Evolutionary conservation across 2,888 invertebrate species (phyloP).

Genomic region (Idaea aversata): DNA sequence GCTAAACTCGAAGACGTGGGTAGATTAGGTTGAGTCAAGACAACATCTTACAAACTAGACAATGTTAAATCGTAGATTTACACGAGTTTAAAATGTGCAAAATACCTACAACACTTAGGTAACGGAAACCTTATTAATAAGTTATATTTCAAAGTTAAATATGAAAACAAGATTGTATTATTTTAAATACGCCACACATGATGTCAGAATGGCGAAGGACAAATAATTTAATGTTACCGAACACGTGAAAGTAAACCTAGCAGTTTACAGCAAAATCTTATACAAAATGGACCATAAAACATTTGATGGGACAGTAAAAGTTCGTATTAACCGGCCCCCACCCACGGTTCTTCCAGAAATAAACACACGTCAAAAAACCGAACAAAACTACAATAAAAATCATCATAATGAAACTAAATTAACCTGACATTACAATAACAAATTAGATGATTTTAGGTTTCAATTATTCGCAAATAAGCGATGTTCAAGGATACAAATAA

Average conservation of each 20-base stretch:
- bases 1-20: constrained; percentile 33
- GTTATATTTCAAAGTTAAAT: not conserved
- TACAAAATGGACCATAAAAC: constrained; percentile 47
- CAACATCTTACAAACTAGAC: not conserved
- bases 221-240: constrained; percentile 10
- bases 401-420: constrained; percentile 59
- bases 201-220: constrained; percentile 18
- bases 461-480: constrained; percentile 9
- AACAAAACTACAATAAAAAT: constrained; percentile 60
- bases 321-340: constrained; percentile 53
- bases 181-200: constrained; percentile 8
- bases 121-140: not conserved
- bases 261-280: constrained; percentile 34
- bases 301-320: constrained; percentile 57
- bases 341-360: constrained; percentile 63
- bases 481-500: constrained; percentile 4
- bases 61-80: not conserved
- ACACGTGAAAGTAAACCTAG: constrained; percentile 31
- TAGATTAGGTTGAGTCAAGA: constrained; percentile 16
- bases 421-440: constrained; percentile 45
- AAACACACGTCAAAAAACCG: constrained; percentile 55
- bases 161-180: not conserved
- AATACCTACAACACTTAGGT: not conserved
- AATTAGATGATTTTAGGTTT: constrained; percentile 38
- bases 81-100: not conserved